Base-by-base conservation (phyloP, 2,113 vertebrate genomes). In the Ageneiosus marmoratus region DNA sequence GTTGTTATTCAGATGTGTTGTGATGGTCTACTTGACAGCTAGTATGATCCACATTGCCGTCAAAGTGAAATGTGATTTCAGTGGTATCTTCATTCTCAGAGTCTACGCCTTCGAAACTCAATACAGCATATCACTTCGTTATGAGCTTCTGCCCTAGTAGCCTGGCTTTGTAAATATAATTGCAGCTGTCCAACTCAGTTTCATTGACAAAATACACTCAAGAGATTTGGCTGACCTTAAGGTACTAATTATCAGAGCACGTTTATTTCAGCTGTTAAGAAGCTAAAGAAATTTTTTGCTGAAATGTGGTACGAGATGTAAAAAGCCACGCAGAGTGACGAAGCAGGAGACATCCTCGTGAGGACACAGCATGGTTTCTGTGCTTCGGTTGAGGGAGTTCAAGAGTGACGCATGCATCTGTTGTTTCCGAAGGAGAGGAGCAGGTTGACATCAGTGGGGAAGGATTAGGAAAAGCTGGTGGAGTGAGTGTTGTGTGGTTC, bases 381-480 rank as follows among this genome's bases (percentile, higher is more conserved):
- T 9, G 63, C 62, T n/a, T 24, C 11, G 3, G 69, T 73, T 73
- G 69, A 73, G 20, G 37, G 65, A 56, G 29, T 29, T 37, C 41
- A 70, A 22, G 24, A 51, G 69, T 81, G 37, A 56, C 37, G 27
- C 53, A 44, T 81, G 18, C 51, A 10, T 56, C 79, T 73, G 65
- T 72, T 56, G 67, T 81, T 81, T 46, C 9, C 58, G 53, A 58
- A 81, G 51, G 29, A 29, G 51, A 73, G 9, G 37, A 58, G n/a
- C 79, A 81, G 79, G 65, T 81, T 58, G 37, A 48, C 29, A 44
- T 37, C 65, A 58, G 55, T 78, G 76, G 55, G 76, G 34, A 78
- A 60, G 55, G 79, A 81, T 81, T 72, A 81, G n/a, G 9, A 55
- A 65, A 53, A 80, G 29, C 24, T 55, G 32, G 27, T n/a, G 48